Base-by-base conservation (phyloP, 37 sponge, comb jelly and placozoan genomes). In the Halichondria panicea region DNA sequence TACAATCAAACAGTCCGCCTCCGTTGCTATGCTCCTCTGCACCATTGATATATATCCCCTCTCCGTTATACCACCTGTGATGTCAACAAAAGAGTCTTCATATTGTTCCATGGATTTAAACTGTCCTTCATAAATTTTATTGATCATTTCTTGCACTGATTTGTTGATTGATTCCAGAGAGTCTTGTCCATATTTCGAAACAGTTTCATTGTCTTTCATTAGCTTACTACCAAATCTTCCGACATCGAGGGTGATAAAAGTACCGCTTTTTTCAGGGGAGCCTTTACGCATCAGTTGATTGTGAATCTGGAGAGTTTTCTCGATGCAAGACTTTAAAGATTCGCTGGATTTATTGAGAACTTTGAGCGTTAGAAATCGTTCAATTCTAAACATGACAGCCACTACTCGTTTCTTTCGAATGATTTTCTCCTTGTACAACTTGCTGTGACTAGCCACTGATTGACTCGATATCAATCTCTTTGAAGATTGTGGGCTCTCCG, bases 21-120 rank as follows among this genome's bases (percentile, higher is more conserved):
- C 36, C 13, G 35, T 63, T 1, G 77, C 77, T 34, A 77, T 77
- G 22, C 36, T 52, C 37, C 66, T 61, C 38, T 77, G 77, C 24
- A 77, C 54, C 77, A 77, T 77, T 7, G 77, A 66, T 22, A 77
- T 63, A 39, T 77, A 77, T 1, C 77, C 77, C 21, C 66, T 63
- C 52, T 77, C 77, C 24, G 34, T 25, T 18, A 64, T 77, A 7
- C 77, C 77, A n/a, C 63, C 66, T 18, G 77, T 53, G 2, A 40
- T 52, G 24, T 65, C 54, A 4, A 64, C 55, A 65, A 77, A 77
- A 8, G 35, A 66, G 32, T 77, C 66, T 30, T 77, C 77, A 66
- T 66, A 77, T 2, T 27, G 27, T 3, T 45, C 9, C 21, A 77
- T 24, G 3, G 64, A 53, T 18, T 6, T 58, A 21, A 25, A 77